Conservation (phyloP, 2,888 invertebrate genomes). For the Clepsis dumicolana region DNA sequence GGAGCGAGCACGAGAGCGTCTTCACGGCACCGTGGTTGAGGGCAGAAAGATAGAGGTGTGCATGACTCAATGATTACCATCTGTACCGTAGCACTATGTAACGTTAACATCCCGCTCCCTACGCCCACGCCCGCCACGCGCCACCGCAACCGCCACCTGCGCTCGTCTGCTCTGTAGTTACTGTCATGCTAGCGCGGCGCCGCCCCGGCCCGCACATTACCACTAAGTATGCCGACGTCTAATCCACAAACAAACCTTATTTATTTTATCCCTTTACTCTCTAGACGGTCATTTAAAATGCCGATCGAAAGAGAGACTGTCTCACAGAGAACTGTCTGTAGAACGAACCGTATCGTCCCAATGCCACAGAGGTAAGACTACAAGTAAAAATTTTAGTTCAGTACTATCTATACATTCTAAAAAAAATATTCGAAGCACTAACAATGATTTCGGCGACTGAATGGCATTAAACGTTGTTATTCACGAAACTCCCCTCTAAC, state of each 20-base stretch:
- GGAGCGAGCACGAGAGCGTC: constrained; percentile 99
- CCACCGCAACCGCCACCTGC: constrained; percentile 74
- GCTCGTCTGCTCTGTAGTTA: constrained; percentile 86
- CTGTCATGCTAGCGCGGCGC: constrained; percentile 79
- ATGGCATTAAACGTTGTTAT: constrained; percentile 45
- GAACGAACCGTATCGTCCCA: constrained; percentile 85
- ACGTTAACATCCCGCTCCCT: constrained; percentile 88
- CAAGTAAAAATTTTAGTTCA: constrained; percentile 72
- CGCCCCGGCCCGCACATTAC: constrained; percentile 63
- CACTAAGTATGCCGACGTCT: constrained; percentile 79
- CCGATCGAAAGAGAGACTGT: constrained; percentile 86
- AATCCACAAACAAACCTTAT: constrained; percentile 85
- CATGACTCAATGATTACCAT: constrained; percentile 92
- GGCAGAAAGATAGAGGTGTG: constrained; percentile 99
- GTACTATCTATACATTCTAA: constrained; percentile 59
- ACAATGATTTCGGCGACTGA: constrained; percentile 50
- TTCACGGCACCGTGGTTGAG: constrained; percentile 99
- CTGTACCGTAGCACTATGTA: constrained; percentile 86
- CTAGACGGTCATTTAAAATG: constrained; percentile 89
- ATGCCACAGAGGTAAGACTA: constrained; percentile 83
- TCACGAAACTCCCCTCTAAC: constrained; percentile 38
- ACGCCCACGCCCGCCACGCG: constrained; percentile 72
- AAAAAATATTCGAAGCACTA: constrained; percentile 49
- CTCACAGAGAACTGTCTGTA: constrained; percentile 87
- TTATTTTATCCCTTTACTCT: constrained; percentile 88